Conservation (phyloP, 2,113 vertebrate genomes). For the Neodontobutis hainanensis region DNA sequence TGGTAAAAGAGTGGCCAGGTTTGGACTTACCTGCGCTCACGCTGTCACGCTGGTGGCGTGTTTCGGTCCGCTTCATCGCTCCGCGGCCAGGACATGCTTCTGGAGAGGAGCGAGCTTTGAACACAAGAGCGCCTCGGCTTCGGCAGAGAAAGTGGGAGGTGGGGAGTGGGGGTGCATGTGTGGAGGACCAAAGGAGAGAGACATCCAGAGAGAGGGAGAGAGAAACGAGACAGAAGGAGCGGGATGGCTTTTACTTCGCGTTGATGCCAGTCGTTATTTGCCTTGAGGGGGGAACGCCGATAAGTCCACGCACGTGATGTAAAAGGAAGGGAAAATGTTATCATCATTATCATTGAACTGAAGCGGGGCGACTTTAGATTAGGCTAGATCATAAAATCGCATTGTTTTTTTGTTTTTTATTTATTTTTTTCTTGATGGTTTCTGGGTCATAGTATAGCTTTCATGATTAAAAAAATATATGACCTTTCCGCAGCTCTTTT, state of each 20-base stretch:
- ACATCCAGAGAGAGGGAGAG: slow-evolving; percentile 16
- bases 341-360: too few relatives aligned
- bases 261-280: slow-evolving; percentile 46
- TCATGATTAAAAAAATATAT: too few relatives aligned
- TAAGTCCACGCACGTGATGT: slow-evolving; percentile 15
- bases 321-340: too few relatives aligned
- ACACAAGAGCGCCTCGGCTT: slow-evolving; percentile 59
- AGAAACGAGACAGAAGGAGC: slow-evolving; percentile 24
- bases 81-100: slow-evolving; percentile 70
- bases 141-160: slow-evolving; percentile 38
- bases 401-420: too few relatives aligned
- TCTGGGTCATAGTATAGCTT: too few relatives aligned
- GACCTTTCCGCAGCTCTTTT: too few relatives aligned
- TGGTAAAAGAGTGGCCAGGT: background rate
- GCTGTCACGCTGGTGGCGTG: slow-evolving; percentile 59
- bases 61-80: slow-evolving; percentile 70
- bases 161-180: slow-evolving; percentile 7
- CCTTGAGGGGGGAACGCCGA: slow-evolving; percentile 14
- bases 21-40: slow-evolving; percentile 63
- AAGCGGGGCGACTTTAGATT: too few relatives aligned
- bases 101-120: slow-evolving; percentile 66
- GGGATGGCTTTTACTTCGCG: slow-evolving; percentile 35
- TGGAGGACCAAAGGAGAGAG: slow-evolving; percentile 18
- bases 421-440: too few relatives aligned
- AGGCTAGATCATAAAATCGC: too few relatives aligned